Evolutionary conservation across 2,113 vertebrate species (phyloP).

Genomic region (Gymnogyps californianus): DNA sequence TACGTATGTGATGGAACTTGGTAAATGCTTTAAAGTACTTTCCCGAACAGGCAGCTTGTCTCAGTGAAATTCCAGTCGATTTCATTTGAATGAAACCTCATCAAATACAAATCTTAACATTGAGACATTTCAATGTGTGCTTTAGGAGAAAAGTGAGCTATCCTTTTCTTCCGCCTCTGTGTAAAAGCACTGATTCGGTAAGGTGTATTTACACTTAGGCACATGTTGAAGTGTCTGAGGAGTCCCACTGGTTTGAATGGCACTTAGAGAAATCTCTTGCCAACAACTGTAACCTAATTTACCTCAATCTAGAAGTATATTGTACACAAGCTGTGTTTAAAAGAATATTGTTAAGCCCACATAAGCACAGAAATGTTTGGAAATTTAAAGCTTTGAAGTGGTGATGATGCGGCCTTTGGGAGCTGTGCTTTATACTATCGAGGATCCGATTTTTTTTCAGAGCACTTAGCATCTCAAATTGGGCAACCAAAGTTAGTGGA

Average conservation of each 20-base stretch:
- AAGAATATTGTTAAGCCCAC: background rate
- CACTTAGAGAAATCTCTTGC: background rate
- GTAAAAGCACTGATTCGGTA: background rate
- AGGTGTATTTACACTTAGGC: background rate
- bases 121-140: background rate
- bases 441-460: background rate
- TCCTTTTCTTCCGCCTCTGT: background rate
- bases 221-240: background rate
- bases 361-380: background rate
- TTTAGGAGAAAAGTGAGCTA: background rate
- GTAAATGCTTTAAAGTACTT: background rate
- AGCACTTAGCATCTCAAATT: background rate
- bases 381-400: conserved; percentile 37
- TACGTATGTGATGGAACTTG: background rate
- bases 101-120: background rate
- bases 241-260: background rate
- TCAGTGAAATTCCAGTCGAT: background rate
- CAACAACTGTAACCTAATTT: conserved; percentile 26
- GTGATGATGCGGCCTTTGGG: background rate
- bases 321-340: background rate
- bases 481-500: background rate
- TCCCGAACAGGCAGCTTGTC: background rate
- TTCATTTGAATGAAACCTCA: background rate
- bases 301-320: background rate
- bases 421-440: background rate